Evolutionary conservation across 2,113 vertebrate species (phyloP), one percentile per base, ranked within the genome.

Genomic region (Circaetus cinerascens): DNA sequence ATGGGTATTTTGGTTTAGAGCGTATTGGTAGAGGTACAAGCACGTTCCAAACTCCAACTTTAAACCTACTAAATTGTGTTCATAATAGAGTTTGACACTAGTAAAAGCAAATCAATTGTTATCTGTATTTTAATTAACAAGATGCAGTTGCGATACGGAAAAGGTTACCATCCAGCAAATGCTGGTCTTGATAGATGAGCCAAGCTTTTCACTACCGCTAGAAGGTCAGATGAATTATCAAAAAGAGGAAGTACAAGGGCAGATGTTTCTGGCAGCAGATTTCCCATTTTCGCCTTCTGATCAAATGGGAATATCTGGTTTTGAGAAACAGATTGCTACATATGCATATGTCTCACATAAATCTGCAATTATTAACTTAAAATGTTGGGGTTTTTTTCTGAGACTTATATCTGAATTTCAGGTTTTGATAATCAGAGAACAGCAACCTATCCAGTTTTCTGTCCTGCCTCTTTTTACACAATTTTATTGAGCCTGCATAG

Each of bases 151-250:
- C 41, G 7, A 73, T 84, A 57, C 3, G 36, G 56, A 62, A 75
- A 73, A 93, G 40, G 64, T 85, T 75, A 38, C 46, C 23, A 34
- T 60, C 43, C 66, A 86, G 76, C 20, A 91, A 76, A 64, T 51
- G 48, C 84, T 91, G 46, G 59, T 90, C 63, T 86, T 84, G 59
- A 50, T 62, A 86, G 88, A 62, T 91, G 68, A 96, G 32, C 46
- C 7, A 16, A 67, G 56, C 55, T 93, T 64, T 66, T 50, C 50
- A 22, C 34, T 83, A 17, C 29, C 4, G 1, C 43, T 77, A n/a
- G 77, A 80, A 86, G 50, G 63, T 93, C 94, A 83, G 67, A 41
- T 88, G 60, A 56, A 81, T 88, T 86, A 53, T 9, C 36, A 40
- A 71, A 46, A 62, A 80, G 40, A 80, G 10, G 18, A 73, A 57